Base-by-base conservation (phyloP, 2,113 vertebrate genomes). In the Ranitomeya variabilis region DNA sequence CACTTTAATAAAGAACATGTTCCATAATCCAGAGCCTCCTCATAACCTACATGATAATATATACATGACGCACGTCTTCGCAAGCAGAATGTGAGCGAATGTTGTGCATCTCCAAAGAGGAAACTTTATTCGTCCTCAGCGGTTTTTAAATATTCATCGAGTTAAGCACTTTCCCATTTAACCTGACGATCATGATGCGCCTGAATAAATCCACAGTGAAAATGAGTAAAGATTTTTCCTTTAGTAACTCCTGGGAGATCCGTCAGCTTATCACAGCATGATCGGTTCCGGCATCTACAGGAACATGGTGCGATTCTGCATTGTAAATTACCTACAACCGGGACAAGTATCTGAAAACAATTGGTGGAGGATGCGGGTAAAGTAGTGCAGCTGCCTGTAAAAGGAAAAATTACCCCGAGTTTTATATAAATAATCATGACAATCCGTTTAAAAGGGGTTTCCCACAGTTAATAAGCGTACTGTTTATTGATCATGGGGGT, bases 91-190 rank as follows among this genome's bases (percentile, higher is more conserved):
- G 19, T 0, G 71, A 74, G 71, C 45, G 45, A 74, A 74, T 31
- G 6, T 52, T 26, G 37, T 26, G 12, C 66, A 66, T 6, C 66
- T 18, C n/a, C 21, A 52, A 15, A 74, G 71, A 45, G 31, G 45
- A 16, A 74, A 45, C 71, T 45, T 45, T 14, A 15, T 76, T 76
- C 45, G 52, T 76, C 73, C 18, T 76, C 73, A 11, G 45, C 8
- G 45, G 26, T 16, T 7, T 51, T 76, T 76, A 76, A 76, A 76
- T 76, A 76, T 76, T 76, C 45, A 76, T 76, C 11, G 9, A 19
- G 37, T 76, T 76, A 76, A 76, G 73, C 45, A 21, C 73, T 76
- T 76, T 76, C 73, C 73, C 37, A 76, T 76, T 76, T 76, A 76
- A 45, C 45, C 45, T 76, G 73, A 76, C 51, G 73, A 76, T 51